Base-by-base conservation (phyloP, 2,888 invertebrate species). In the Erebia epiphron region DNA sequence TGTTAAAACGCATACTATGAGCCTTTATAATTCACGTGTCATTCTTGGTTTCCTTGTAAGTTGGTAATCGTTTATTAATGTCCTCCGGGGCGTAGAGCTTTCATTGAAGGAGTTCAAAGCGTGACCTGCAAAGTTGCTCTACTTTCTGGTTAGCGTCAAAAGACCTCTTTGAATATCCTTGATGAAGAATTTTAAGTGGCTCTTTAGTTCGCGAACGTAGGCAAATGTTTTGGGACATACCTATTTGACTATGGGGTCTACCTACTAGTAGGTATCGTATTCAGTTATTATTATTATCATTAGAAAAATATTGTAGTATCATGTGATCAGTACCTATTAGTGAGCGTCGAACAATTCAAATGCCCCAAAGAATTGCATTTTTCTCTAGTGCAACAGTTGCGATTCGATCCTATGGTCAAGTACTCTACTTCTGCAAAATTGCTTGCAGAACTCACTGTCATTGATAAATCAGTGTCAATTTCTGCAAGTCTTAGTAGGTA, bases 161-260 rank as follows among this genome's bases (percentile, higher is more conserved):
- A 72, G 72, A 63, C 62, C 58, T 63, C 66, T 72, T 70, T 66
- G 66, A 74, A 72, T 69, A 67, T 74, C 72, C 72, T 72, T 72
- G 70, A 68, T 74, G 68, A 72, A 70, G 68, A 70, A 70, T 68
- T 70, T 67, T 66, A 72, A 70, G 70, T 72, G 62, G 68, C 35
- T 65, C 49, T 74, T 72, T 72, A 69, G 68, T 69, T 57, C 57
- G 73, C 50, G 43, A 46, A 57, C 41, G 14, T 41, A 43, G 10
- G 41, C 10, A 41, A 66, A 71, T 57, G 11, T 61, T 63, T 62
- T 16, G 41, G 43, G 58, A 41, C 2, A 41, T 57, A 54, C 2
- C 0, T 56, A 56, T 13, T 57, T 13, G 1, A 13, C 5, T 18
- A 56, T 16, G 1, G 1, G 11, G 5, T 11, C 21, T 56, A 18